phyloP scores from a whole-genome alignment of 2,888 invertebrate species.

The Nomada hirtipes region DNA sequence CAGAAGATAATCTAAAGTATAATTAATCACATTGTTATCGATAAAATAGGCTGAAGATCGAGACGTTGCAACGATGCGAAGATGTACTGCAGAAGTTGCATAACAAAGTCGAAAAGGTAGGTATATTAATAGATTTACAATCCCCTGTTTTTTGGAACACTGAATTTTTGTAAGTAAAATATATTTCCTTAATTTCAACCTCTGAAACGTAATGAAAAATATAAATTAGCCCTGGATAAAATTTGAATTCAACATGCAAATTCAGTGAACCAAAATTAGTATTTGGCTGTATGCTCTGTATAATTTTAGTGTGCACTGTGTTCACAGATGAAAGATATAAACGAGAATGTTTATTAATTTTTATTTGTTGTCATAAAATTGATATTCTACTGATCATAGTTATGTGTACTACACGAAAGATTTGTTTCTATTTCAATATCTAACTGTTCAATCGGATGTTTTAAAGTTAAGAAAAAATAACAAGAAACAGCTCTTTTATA shows the following conservation, averaged over 20 bases:
- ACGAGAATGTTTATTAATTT: constrained; percentile 18
- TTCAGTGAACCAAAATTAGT: constrained; percentile 26
- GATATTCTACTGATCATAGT: not conserved
- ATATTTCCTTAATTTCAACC: not conserved
- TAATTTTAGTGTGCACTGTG: not conserved
- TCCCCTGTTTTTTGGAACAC: not conserved
- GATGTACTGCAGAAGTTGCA: constrained; percentile 89
- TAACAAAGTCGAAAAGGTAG: constrained; percentile 88
- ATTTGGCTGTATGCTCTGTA: constrained; percentile 24
- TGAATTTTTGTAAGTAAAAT: constrained; percentile 8
- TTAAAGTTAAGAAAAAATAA: not conserved
- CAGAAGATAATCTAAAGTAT: not conserved
- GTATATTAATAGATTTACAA: constrained; percentile 22
- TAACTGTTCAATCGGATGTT: not conserved
- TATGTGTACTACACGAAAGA: not conserved
- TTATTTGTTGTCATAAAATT: not conserved
- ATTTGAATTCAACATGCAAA: not conserved
- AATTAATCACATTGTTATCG: constrained; percentile 45
- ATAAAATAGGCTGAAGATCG: constrained; percentile 88
- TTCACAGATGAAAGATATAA: constrained; percentile 46
- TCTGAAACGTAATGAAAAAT: too few relatives aligned
- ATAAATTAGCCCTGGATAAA: not conserved
- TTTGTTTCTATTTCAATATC: too few relatives aligned
- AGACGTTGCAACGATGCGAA: constrained; percentile 89
- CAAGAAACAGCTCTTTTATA: constrained; percentile 45